Conservation (phyloP, 2,113 vertebrate genomes). For the Machaerirhynchus nigripectus region DNA sequence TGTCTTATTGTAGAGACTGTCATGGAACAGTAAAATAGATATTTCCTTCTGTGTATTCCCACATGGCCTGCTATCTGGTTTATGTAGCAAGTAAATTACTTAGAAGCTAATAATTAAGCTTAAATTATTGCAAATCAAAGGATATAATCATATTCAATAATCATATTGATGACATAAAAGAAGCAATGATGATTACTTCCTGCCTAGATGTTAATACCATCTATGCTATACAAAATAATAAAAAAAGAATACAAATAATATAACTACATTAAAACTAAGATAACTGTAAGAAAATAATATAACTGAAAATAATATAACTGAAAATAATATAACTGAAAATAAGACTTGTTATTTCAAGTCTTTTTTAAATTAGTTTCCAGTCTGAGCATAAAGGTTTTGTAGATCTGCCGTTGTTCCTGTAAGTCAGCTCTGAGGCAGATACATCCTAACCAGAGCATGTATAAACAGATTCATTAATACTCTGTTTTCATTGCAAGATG, state of each 20-base stretch:
- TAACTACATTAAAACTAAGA: not conserved
- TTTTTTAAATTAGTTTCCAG: not conserved
- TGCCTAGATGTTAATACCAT: not conserved
- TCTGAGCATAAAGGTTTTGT: not conserved
- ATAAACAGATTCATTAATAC: not conserved
- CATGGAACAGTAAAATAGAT: not conserved
- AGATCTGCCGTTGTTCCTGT: not conserved
- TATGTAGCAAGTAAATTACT: not conserved
- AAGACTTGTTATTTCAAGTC: not conserved
- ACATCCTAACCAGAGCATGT: not conserved
- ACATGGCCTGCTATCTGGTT: not conserved
- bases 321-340: not conserved
- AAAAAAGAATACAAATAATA: not conserved
- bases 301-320: not conserved
- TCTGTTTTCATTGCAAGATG: not conserved
- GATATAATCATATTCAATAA: not conserved
- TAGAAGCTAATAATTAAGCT: not conserved
- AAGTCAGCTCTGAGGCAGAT: not conserved
- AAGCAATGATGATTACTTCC: not conserved
- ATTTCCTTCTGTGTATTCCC: not conserved
- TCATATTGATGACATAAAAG: not conserved
- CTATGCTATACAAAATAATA: not conserved
- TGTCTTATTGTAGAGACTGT: not conserved
- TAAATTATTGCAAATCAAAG: not conserved
- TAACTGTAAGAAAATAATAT: not conserved